Percentiles rank a stretch among this genome's conserved stretches.
Evolutionary conservation across 2,888 invertebrate genomes (phyloP).

Genomic region (Baccha elongata): DNA sequence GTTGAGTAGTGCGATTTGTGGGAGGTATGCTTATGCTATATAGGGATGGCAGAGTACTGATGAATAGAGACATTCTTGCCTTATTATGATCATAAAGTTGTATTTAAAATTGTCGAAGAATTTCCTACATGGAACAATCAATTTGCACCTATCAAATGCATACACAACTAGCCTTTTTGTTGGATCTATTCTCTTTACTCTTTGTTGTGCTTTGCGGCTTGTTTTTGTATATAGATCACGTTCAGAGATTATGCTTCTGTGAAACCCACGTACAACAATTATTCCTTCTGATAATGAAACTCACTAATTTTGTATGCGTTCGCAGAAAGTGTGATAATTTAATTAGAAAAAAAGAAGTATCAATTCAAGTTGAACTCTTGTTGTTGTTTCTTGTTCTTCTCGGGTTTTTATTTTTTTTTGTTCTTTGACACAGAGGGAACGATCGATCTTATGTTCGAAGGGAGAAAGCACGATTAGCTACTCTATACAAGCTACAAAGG

Average conservation of each 20-base stretch:
- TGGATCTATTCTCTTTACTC: conserved; percentile 1
- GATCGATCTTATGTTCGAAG: conserved; percentile 26
- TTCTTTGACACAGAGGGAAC: neutral
- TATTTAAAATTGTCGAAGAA: conserved; percentile 10
- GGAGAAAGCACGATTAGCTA: conserved; percentile 35
- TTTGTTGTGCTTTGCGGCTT: neutral
- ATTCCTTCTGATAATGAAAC: conserved; percentile 1
- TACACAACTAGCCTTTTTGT: neutral
- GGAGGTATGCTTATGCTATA: neutral
- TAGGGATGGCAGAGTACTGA: conserved; percentile 46
- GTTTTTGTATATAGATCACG: conserved; percentile 35
- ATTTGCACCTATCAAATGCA: conserved; percentile 21
- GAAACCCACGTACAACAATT: conserved; percentile 39
- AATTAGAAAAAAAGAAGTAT: conserved; percentile 10
- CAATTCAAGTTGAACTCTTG: conserved; percentile 31
- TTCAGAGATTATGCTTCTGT: conserved; percentile 35
- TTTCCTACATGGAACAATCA: conserved; percentile 20
- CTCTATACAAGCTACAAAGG: conserved; percentile 10
- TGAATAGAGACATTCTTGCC: conserved; percentile 30
- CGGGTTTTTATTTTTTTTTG: neutral
- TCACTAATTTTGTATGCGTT: conserved; percentile 31
- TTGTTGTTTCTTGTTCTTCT: neutral
- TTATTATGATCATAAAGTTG: conserved; percentile 16
- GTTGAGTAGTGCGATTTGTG: conserved; percentile 30
- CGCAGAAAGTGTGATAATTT: conserved; percentile 49